Percentiles rank a stretch among this genome's conserved stretches.
Evolutionary conservation across 2,888 invertebrate species (phyloP).

Genomic region (Troides helena): DNA sequence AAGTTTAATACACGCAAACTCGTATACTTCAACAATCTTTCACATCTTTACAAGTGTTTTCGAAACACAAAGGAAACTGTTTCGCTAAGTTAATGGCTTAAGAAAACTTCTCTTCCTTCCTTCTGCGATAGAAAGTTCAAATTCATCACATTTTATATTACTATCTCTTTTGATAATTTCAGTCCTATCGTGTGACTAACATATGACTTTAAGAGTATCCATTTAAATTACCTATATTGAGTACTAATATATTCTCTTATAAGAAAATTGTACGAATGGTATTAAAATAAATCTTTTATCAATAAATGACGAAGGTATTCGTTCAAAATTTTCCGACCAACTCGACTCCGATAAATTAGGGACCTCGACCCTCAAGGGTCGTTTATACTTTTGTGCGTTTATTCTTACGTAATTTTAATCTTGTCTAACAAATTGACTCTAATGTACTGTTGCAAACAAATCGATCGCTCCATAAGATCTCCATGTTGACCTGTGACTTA

Average conservation of each 20-base stretch:
- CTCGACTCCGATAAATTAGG: conserved; percentile 2
- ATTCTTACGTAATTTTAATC: neutral
- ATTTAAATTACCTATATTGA: neutral
- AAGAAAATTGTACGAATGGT: neutral
- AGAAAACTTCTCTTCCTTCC: too few relatives aligned
- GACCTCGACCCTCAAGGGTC: conserved; percentile 4
- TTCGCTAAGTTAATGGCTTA: too few relatives aligned
- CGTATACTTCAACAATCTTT: too few relatives aligned
- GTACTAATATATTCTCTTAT: neutral
- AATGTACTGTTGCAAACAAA: neutral
- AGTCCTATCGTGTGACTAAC: too few relatives aligned
- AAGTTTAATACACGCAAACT: too few relatives aligned
- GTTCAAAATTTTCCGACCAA: neutral
- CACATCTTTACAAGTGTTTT: too few relatives aligned
- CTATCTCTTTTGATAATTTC: too few relatives aligned
- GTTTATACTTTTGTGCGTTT: neutral
- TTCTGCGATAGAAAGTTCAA: too few relatives aligned
- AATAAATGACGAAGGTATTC: neutral
- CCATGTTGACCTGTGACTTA: neutral
- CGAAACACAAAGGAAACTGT: too few relatives aligned
- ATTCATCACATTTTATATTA: too few relatives aligned
- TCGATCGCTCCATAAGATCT: neutral
- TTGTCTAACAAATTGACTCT: neutral
- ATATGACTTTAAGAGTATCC: too few relatives aligned
- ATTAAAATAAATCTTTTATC: neutral